Percentiles rank a stretch among this genome's conserved stretches.
Evolutionary conservation across 2,888 invertebrate genomes (phyloP).

Genomic region (Mimachlamys varia): DNA sequence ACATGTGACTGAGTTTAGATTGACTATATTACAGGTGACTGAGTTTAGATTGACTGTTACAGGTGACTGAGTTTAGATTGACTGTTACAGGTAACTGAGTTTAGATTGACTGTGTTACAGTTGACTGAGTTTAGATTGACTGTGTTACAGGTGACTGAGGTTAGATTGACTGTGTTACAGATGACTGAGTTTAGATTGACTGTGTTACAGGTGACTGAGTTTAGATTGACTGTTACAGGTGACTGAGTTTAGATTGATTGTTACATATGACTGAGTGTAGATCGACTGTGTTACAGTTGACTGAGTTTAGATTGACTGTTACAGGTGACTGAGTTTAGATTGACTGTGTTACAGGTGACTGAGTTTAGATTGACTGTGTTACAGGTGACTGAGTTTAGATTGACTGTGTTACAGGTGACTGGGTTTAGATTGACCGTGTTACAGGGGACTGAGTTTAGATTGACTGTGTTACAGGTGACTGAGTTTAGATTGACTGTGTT

Average conservation of each 20-base stretch:
- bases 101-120: background rate
- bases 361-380: background rate
- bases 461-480: background rate
- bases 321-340: background rate
- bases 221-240: background rate
- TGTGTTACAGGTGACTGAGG: slow-evolving; percentile 5
- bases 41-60: background rate
- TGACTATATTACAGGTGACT: background rate
- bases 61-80: background rate
- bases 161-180: background rate
- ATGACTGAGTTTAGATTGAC: background rate
- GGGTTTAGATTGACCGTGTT: background rate
- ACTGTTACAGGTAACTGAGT: background rate
- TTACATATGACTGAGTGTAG: background rate
- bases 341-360: background rate
- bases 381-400: background rate
- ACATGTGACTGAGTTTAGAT: slow-evolving; percentile 2
- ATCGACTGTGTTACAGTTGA: background rate
- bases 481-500: background rate
- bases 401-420: background rate
- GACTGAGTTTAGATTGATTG: background rate
- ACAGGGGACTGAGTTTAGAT: background rate
- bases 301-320: background rate
- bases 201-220: background rate
- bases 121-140: background rate